Conservation (phyloP, 2,113 vertebrate species). For the Peromyscus leucopus region DNA sequence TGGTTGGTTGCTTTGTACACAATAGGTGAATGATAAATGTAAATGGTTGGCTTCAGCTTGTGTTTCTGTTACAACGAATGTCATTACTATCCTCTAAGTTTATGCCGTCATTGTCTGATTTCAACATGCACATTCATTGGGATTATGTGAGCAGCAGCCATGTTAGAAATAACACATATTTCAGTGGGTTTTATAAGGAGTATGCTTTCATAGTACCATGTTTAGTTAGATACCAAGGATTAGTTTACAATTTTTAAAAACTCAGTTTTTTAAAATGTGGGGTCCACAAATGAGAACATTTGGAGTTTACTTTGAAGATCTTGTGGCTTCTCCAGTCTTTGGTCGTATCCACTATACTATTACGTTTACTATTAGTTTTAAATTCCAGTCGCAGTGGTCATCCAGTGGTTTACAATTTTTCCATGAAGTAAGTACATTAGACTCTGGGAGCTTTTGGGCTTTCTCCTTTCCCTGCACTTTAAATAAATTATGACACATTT, state of each 20-base stretch:
- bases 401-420: constrained; percentile 65
- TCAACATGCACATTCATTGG: neutral
- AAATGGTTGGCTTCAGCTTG: neutral
- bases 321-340: neutral
- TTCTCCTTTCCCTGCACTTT: constrained; percentile 77
- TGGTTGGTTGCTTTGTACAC: neutral
- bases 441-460: constrained; percentile 64
- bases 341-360: neutral
- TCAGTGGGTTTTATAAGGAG: neutral
- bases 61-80: neutral
- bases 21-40: neutral
- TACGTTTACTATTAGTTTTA: constrained; percentile 5
- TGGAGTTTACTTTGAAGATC: neutral
- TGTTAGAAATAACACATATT: neutral
- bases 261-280: neutral
- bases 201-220: neutral
- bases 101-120: neutral
- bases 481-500: constrained; percentile 84
- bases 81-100: neutral
- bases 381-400: constrained; percentile 39
- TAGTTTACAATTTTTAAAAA: constrained; percentile 20
- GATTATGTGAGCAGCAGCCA: neutral
- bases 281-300: neutral
- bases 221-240: constrained; percentile 7
- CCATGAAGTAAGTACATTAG: constrained; percentile 60